phyloP scores from a whole-genome alignment of 2,113 vertebrate species.

The Nyctereutes procyonoides region DNA sequence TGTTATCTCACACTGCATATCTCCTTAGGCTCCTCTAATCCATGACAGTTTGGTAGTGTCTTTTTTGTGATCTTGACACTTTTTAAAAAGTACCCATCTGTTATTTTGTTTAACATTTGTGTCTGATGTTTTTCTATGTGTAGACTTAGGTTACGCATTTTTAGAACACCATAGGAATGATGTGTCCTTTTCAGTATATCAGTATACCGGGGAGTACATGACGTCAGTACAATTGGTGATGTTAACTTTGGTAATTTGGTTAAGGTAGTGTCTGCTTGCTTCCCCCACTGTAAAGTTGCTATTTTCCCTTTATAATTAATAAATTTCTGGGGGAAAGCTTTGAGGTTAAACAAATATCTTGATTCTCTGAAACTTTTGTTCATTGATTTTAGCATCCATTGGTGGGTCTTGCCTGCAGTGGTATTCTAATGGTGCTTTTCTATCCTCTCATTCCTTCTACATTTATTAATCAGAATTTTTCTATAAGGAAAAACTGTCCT shows the following conservation, averaged over 20 bases:
- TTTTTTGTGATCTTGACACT: constrained; percentile 28
- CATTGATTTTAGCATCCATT: background rate
- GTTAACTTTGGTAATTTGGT: background rate
- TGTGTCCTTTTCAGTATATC: background rate
- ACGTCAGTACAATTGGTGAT: background rate
- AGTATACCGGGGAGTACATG: rapidly evolving
- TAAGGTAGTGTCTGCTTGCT: background rate
- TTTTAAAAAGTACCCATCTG: background rate
- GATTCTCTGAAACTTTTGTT: background rate
- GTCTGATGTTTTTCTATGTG: background rate
- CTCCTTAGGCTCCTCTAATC: background rate
- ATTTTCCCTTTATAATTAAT: background rate
- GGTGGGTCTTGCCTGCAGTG: background rate
- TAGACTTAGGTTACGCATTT: background rate
- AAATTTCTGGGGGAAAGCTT: background rate
- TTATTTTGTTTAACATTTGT: background rate
- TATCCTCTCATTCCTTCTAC: background rate
- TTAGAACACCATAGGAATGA: background rate
- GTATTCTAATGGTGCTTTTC: background rate
- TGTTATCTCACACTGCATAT: background rate
- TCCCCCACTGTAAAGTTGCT: background rate
- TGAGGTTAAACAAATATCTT: constrained; percentile 17
- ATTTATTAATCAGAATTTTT: constrained; percentile 7
- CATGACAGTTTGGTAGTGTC: background rate
- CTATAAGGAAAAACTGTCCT: background rate